A percentile compares a stretch with the other conserved stretches of the same genome.
Evolutionary conservation across 1,140 invertebrate genomes (phyloP).

Genomic region (Trypoxylus dichotomus): DNA sequence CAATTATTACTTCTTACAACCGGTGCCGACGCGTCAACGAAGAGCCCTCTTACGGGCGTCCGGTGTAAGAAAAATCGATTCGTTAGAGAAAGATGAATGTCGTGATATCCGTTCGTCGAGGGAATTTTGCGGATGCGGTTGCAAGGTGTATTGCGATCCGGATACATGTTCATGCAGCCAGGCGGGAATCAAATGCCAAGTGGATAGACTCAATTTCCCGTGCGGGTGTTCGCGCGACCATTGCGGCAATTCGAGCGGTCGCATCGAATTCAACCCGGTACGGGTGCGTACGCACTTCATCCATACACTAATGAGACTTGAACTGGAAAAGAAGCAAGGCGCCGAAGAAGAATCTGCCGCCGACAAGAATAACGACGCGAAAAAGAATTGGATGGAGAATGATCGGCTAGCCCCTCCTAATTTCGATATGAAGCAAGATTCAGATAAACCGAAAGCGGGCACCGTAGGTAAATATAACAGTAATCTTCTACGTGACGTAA

Average conservation of each 20-base stretch:
- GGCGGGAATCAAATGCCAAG: conserved; percentile 88
- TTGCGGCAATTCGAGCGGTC: conserved; percentile 88
- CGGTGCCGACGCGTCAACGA: conserved; percentile 89
- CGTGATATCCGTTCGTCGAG: conserved; percentile 87
- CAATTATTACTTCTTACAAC: conserved; percentile 91
- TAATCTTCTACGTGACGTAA: conserved; percentile 59
- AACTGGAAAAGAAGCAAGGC: conserved; percentile 82
- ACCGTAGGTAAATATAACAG: conserved; percentile 47
- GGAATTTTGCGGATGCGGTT: conserved; percentile 94
- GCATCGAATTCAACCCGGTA: conserved; percentile 95
- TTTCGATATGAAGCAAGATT: conserved; percentile 37
- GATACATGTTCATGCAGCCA: conserved; percentile 92
- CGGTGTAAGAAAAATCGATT: conserved; percentile 92
- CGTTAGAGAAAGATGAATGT: conserved; percentile 92
- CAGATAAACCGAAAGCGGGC: conserved; percentile 32
- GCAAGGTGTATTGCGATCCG: conserved; percentile 92
- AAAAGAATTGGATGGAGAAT: conserved; percentile 51
- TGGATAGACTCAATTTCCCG: conserved; percentile 93
- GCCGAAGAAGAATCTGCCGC: conserved; percentile 46
- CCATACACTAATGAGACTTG: conserved; percentile 92
- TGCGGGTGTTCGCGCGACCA: conserved; percentile 94
- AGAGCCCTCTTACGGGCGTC: conserved; percentile 82
- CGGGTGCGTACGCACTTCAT: conserved; percentile 97
- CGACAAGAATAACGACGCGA: conserved; percentile 49
- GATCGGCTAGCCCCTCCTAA: conserved; percentile 41